phyloP scores from a whole-genome alignment of 2,888 invertebrate genomes.

The Boloria selene region DNA sequence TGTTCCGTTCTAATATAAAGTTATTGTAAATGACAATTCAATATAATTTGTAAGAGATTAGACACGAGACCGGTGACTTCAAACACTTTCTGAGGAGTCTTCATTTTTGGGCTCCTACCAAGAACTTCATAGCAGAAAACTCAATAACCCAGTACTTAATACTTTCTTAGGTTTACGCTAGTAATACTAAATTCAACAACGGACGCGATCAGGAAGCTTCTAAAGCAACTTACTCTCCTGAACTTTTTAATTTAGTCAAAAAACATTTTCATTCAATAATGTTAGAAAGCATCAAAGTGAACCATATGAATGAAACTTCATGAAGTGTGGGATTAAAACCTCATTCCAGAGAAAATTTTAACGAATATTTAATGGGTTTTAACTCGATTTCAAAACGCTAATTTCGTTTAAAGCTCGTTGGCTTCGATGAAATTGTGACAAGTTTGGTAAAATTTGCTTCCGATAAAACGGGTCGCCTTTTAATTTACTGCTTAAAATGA shows the following conservation, averaged over 20 bases:
- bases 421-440: conserved; percentile 69
- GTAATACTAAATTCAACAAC: too few relatives aligned
- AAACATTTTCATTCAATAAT: neutral
- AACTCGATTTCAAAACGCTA: conserved; percentile 73
- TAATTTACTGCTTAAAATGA: conserved; percentile 15
- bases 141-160: too few relatives aligned
- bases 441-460: conserved; percentile 62
- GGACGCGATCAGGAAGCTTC: too few relatives aligned
- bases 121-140: too few relatives aligned
- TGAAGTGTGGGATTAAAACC: conserved; percentile 68
- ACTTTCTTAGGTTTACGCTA: too few relatives aligned
- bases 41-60: too few relatives aligned
- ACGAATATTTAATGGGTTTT: conserved; percentile 75
- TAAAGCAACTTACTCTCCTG: too few relatives aligned
- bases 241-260: neutral
- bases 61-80: too few relatives aligned
- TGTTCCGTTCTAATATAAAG: too few relatives aligned
- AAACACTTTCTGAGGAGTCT: too few relatives aligned
- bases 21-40: too few relatives aligned
- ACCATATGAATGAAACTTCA: conserved; percentile 46
- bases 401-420: conserved; percentile 69
- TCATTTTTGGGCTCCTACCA: too few relatives aligned
- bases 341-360: conserved; percentile 63
- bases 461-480: conserved; percentile 20
- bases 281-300: conserved; percentile 1